Conservation (phyloP, 1,140 invertebrate species). For the Chymomyza costata region DNA sequence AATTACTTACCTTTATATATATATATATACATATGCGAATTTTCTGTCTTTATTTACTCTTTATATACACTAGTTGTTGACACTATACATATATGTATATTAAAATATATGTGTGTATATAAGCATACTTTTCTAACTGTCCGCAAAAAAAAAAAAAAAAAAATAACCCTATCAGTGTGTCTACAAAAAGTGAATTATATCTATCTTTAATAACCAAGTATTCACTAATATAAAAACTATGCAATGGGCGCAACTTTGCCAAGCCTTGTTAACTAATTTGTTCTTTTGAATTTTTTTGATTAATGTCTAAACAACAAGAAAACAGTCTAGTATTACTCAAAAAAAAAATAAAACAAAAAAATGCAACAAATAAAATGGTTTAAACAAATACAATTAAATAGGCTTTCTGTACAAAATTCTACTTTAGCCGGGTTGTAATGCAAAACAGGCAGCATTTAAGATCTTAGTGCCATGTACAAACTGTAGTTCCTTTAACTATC, state of each 20-base stretch:
- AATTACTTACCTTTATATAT: constrained; percentile 26
- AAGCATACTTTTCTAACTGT: constrained; percentile 45
- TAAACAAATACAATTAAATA: constrained; percentile 12
- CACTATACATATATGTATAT: constrained; percentile 36
- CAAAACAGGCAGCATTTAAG: too few relatives aligned
- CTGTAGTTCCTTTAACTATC: too few relatives aligned
- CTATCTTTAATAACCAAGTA: constrained; percentile 23
- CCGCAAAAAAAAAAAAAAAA: constrained; percentile 24
- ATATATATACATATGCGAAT: constrained; percentile 38
- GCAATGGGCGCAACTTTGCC: not conserved
- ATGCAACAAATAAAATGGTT: constrained; percentile 11
- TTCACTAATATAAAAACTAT: constrained; percentile 51
- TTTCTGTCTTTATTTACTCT: constrained; percentile 33
- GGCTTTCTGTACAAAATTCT: too few relatives aligned
- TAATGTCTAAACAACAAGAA: constrained; percentile 39
- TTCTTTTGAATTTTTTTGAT: constrained; percentile 41
- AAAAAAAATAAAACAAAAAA: constrained; percentile 30
- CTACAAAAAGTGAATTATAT: constrained; percentile 17
- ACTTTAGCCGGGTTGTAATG: too few relatives aligned
- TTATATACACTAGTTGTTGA: too few relatives aligned
- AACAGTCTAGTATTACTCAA: constrained; percentile 21
- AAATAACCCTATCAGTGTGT: constrained; percentile 27
- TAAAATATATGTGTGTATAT: constrained; percentile 31
- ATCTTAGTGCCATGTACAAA: too few relatives aligned
- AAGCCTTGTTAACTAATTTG: constrained; percentile 51